These are phyloP conservation scores for Archivesica marissinica DNA, from an alignment of 1,140 invertebrate species.

Conservation along the genomic window DNA sequence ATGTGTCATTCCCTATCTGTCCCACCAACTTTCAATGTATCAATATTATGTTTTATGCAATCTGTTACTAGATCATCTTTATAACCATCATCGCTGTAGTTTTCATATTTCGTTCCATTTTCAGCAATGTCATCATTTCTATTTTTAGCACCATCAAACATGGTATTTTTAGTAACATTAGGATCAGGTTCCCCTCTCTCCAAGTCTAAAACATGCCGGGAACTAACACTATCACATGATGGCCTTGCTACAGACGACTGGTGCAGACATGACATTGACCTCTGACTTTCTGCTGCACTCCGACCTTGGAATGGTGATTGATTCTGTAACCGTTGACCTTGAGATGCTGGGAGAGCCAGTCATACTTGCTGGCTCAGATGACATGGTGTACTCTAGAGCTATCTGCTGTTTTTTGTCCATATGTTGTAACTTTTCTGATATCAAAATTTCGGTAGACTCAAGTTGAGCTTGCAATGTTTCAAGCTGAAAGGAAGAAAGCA, in stretches of 20 bases:
- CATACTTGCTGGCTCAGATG: constrained; percentile 28
- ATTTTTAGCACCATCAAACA: not conserved
- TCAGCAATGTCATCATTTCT: not conserved
- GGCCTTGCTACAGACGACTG: not conserved
- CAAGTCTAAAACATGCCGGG: not conserved
- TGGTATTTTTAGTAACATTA: not conserved
- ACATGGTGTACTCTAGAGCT: constrained; percentile 63
- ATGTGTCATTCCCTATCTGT: too few relatives aligned
- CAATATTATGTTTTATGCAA: not conserved
- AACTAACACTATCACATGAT: not conserved
- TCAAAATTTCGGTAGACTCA: constrained; percentile 37
- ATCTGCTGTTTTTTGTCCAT: constrained; percentile 58
- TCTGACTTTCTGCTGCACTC: not conserved
- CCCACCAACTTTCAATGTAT: not conserved
- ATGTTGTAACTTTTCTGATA: constrained; percentile 51
- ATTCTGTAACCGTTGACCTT: not conserved
- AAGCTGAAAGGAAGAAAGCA: constrained; percentile 66
- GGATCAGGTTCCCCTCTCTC: not conserved
- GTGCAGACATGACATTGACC: not conserved
- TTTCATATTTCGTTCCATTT: not conserved
- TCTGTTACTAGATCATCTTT: too few relatives aligned
- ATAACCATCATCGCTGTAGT: not conserved
- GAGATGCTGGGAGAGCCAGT: not conserved
- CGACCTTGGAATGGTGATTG: not conserved
- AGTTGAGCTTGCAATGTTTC: constrained; percentile 51